Conservation (phyloP, 2,797 vertebrate genomes). For the Pyrocephalus nanus region DNA sequence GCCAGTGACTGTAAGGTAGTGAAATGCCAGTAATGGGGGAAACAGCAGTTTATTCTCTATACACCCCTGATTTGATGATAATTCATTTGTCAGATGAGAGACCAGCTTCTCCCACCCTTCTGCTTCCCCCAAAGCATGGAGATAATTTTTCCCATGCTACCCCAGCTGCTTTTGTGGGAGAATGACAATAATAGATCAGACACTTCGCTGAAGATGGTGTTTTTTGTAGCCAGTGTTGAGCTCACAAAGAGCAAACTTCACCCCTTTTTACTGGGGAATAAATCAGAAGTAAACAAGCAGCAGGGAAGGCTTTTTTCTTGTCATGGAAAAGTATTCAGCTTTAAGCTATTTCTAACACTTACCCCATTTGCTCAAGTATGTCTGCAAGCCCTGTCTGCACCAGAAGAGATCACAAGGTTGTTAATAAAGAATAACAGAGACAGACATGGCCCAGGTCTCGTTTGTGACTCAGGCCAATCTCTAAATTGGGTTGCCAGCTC, state of each 20-base stretch:
- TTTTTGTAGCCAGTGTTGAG: background rate
- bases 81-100: background rate
- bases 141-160: background rate
- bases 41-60: background rate
- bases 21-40: background rate
- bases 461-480: background rate
- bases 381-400: background rate
- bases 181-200: background rate
- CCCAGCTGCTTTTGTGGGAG: background rate
- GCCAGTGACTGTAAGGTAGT: background rate
- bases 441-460: background rate
- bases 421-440: background rate
- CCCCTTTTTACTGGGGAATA: background rate
- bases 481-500: background rate
- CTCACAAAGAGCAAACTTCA: background rate
- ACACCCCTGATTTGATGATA: background rate
- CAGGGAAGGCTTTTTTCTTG: background rate
- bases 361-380: background rate
- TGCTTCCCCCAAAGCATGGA: background rate
- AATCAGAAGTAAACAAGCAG: slow-evolving; percentile 8
- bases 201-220: background rate
- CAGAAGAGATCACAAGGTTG: background rate
- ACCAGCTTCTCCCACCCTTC: background rate
- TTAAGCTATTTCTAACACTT: slow-evolving; percentile 25
- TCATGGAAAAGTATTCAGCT: background rate